Evolutionary conservation across 2,113 vertebrate species (phyloP).

Genomic region (Rattus rattus): DNA sequence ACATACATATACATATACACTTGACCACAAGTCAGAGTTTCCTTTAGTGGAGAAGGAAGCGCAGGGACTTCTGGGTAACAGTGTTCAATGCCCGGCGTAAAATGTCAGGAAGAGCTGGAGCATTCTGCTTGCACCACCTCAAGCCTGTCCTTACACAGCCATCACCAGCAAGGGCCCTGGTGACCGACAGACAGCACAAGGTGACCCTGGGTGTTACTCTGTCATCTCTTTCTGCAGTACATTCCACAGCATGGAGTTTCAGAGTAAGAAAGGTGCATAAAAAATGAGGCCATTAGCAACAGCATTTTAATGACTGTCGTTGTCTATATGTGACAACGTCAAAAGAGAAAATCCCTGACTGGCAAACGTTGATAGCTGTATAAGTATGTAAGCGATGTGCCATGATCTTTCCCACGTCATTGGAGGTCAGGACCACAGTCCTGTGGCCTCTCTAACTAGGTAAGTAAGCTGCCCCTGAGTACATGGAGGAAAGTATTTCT

Average conservation of each 20-base stretch:
- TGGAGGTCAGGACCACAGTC: no score
- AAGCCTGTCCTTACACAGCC: no score
- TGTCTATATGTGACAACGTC: not conserved
- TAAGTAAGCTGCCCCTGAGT: not conserved
- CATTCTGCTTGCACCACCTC: no score
- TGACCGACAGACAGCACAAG: not conserved
- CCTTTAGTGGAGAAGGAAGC: not conserved
- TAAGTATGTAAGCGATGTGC: not conserved
- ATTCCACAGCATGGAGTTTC: not conserved
- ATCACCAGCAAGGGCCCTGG: not conserved
- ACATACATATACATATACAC: not conserved
- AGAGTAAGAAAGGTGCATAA: slow-evolving; percentile 9
- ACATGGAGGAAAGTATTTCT: not conserved
- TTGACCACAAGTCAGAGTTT: not conserved
- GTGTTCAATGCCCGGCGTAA: not conserved
- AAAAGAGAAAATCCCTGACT: not conserved
- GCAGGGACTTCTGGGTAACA: not conserved
- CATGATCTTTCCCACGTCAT: not conserved
- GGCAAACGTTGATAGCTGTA: not conserved
- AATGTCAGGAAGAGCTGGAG: no score
- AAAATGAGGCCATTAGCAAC: slow-evolving; percentile 41
- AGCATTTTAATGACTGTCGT: not conserved
- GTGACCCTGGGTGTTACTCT: not conserved
- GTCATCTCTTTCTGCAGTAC: not conserved
- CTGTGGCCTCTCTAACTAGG: not conserved